Base-by-base conservation (phyloP, 2,113 vertebrate genomes). In the Lophura nycthemera region DNA sequence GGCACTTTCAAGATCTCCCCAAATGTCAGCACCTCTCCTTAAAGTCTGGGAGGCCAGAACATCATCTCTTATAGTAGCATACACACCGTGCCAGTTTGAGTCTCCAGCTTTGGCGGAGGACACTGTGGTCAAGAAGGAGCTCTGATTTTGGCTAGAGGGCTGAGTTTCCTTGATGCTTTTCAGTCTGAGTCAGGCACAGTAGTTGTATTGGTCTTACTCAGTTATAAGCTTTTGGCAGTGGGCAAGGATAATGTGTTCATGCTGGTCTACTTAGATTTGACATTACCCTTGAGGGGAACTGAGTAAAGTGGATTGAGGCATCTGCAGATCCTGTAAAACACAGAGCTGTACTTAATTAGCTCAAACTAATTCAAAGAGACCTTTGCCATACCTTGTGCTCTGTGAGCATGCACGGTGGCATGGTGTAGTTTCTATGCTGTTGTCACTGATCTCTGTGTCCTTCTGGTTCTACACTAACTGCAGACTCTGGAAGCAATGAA, bases 261-360 rank as follows among this genome's bases (percentile, higher is more conserved):
- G 36, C 29, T n/a, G 52, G 57, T 56, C 73, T 90, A 0, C 60
- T 94, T 82, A 43, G 61, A 70, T 75, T 52, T 76, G 54, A 73
- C 36, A 84, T 84, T 86, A 77, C 43, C 85, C 90, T 59, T 50
- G 27, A 66, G 71, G 75, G 54, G 43, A 76, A 75, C 18, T 24
- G 80, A 74, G n/a, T 83, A 81, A 83, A 95, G 88, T 69, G n/a
- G 79, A 94, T 72, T 73, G 80, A 61, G 29, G 30, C 65, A 69
- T 69, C 67, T 48, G 15, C 63, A 83, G 73, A 90, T 90, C 76
- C 66, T 79, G 70, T 69, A 76, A 95, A 86, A 69, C 42, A 80
- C 10, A 69, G 80, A 63, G 88, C 36, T 88, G 86, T 83, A 38
- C 92, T 93, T 96, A 95, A 96, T 93, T 61, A 95, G 82, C 74